These are phyloP conservation scores for Drosophila hydei DNA, from an alignment of 1,140 invertebrate species.

Conservation along the genomic window DNA sequence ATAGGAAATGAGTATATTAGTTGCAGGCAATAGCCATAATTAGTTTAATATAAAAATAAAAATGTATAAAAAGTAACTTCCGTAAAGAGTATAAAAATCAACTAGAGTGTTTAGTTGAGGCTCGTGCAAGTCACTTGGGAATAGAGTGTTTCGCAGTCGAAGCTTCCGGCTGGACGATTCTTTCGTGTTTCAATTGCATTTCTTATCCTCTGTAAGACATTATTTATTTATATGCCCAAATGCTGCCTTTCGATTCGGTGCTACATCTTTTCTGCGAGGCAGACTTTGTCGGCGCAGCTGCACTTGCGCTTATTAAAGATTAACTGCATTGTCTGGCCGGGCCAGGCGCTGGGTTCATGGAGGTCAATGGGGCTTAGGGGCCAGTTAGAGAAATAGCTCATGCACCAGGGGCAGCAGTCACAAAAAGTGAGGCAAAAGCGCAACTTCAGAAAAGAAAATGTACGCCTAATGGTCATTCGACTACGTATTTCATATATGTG, in stretches of 20 bases:
- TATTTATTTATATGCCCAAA: slow-evolving; percentile 75
- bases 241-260: slow-evolving; percentile 69
- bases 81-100: no score
- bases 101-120: no score
- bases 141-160: not conserved
- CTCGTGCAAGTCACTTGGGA: not conserved
- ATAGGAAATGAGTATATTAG: not conserved
- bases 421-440: slow-evolving; percentile 71
- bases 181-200: slow-evolving; percentile 64
- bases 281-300: slow-evolving; percentile 40
- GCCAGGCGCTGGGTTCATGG: slow-evolving; percentile 21
- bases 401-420: slow-evolving; percentile 24
- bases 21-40: not conserved
- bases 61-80: no score
- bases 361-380: slow-evolving; percentile 18
- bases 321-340: slow-evolving; percentile 70
- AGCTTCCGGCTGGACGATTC: not conserved
- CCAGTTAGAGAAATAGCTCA: slow-evolving; percentile 1
- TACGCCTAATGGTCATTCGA: slow-evolving; percentile 65
- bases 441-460: slow-evolving; percentile 64
- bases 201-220: slow-evolving; percentile 49
- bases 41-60: no score
- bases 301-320: slow-evolving; percentile 75
- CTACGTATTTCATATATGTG: slow-evolving; percentile 13
- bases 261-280: slow-evolving; percentile 11